Evolutionary conservation across 2,888 invertebrate species (phyloP), one percentile per base, ranked within the genome.

Genomic region (Bombylius major): DNA sequence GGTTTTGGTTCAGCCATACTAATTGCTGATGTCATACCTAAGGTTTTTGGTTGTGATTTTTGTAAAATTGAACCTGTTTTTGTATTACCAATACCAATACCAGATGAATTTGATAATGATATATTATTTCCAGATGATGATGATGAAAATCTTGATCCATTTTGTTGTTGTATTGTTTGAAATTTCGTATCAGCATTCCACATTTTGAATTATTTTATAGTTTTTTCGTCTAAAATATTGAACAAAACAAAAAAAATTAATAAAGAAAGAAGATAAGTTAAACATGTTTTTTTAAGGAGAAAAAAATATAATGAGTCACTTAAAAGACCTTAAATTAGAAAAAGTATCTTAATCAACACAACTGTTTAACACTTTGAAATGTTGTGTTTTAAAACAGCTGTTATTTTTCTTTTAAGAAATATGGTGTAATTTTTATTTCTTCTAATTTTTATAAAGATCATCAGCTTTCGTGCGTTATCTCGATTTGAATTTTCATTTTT

Each of bases 21-120:
- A 62, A 97, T 94, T 57, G 96, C 94, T 32, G 94, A 92, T 8
- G 96, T 96, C 85, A 97, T 92, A 56, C 96, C 96, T 68, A 89
- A 59, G 33, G 61, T 62, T 56, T 59, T 60, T 11, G 61, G 58
- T 13, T 59, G 51, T 23, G 56, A 39, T 46, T 53, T 56, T 59
- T 47, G 56, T 58, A 32, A 47, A 23, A 2, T 36, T 32, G 56
- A 46, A 34, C 54, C n/a, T 47, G 47, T 13, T 7, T 46, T 13
- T 36, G 54, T 14, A 47, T 11, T 32, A 47, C 47, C 47, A 47
- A 13, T n/a, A n/a, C n/a, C 47, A 47, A 13, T 11, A n/a, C 12
- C 36, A 5, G 54, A 32, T 23, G 58, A 45, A 51, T 56, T 58
- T 36, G 57, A 23, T 23, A 23, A 23, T 23, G 23, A 42, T 12